A percentile compares a stretch with the other conserved stretches of the same genome.
Conservation (phyloP, 2,888 invertebrate species). For the Caenorhabditis sp. region DNA sequence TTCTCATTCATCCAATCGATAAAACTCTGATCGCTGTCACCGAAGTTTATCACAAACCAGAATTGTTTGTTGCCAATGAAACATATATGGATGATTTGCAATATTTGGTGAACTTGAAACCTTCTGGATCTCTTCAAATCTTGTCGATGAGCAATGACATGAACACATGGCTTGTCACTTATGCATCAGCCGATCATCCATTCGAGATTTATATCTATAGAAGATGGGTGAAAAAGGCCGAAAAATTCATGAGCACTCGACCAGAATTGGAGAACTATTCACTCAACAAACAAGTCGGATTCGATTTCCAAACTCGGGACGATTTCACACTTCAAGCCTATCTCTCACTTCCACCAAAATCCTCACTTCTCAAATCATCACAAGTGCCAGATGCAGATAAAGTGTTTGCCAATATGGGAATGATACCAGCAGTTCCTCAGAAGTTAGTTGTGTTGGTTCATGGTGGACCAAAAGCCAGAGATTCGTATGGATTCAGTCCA, state of each 20-base stretch:
- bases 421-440: slow-evolving; percentile 64
- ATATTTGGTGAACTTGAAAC: slow-evolving; percentile 65
- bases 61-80: slow-evolving; percentile 67
- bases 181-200: slow-evolving; percentile 65
- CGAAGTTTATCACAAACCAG: slow-evolving; percentile 69
- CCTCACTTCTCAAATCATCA: slow-evolving; percentile 46
- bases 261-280: slow-evolving; percentile 61
- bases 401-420: slow-evolving; percentile 63
- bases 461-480: slow-evolving; percentile 68
- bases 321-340: slow-evolving; percentile 68
- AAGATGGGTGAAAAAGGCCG: slow-evolving; percentile 56
- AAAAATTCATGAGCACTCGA: slow-evolving; percentile 64
- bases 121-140: slow-evolving; percentile 55
- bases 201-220: slow-evolving; percentile 61
- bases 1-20: slow-evolving; percentile 65
- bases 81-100: slow-evolving; percentile 61
- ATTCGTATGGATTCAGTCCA: slow-evolving; percentile 64
- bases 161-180: slow-evolving; percentile 68
- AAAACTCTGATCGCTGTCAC: slow-evolving; percentile 65
- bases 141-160: slow-evolving; percentile 57
- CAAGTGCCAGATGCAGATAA: slow-evolving; percentile 60
- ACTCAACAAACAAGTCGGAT: slow-evolving; percentile 66
- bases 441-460: slow-evolving; percentile 67
- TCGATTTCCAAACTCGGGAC: slow-evolving; percentile 68
- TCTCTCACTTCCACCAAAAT: slow-evolving; percentile 65